Conservation (phyloP, 2,113 vertebrate species). For the Megaceryle maxima region DNA sequence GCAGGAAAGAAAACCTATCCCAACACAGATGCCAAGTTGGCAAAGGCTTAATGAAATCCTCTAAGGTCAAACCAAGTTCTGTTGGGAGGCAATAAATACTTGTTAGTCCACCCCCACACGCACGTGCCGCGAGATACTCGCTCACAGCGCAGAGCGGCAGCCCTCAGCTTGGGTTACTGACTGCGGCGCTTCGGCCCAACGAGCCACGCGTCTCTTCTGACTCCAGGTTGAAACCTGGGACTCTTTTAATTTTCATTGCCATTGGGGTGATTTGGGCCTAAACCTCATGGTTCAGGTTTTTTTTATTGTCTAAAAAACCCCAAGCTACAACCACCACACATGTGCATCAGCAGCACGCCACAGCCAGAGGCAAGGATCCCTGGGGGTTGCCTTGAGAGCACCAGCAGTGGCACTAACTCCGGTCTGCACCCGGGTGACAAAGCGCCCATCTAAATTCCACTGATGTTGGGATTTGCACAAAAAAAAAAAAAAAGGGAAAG, state of each 20-base stretch:
- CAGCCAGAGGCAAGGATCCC: background rate
- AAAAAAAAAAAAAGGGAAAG: background rate
- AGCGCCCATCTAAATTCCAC: background rate
- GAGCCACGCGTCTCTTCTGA: slow-evolving; percentile 50
- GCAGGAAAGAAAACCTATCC: slow-evolving; percentile 79
- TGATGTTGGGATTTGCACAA: background rate
- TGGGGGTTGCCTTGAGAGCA: too few species aligned
- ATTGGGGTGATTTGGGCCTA: background rate
- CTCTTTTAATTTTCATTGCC: background rate
- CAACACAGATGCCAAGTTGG: slow-evolving; percentile 77
- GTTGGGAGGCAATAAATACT: slow-evolving; percentile 58
- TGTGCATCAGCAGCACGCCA: background rate
- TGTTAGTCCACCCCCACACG: slow-evolving; percentile 19
- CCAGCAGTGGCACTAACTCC: background rate
- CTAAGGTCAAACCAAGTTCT: slow-evolving; percentile 82
- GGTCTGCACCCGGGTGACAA: background rate
- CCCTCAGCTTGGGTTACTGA: background rate
- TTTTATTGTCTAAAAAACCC: too few species aligned
- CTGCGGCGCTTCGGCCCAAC: slow-evolving; percentile 43
- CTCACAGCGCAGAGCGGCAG: background rate
- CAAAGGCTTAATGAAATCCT: slow-evolving; percentile 83
- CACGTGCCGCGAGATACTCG: slow-evolving; percentile 13
- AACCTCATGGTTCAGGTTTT: too few species aligned
- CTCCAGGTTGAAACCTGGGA: slow-evolving; percentile 59
- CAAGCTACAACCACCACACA: too few species aligned